A percentile compares a stretch with the other conserved stretches of the same genome.
phyloP scores from a whole-genome alignment of 1,140 invertebrate species.

The Homarus americanus region DNA sequence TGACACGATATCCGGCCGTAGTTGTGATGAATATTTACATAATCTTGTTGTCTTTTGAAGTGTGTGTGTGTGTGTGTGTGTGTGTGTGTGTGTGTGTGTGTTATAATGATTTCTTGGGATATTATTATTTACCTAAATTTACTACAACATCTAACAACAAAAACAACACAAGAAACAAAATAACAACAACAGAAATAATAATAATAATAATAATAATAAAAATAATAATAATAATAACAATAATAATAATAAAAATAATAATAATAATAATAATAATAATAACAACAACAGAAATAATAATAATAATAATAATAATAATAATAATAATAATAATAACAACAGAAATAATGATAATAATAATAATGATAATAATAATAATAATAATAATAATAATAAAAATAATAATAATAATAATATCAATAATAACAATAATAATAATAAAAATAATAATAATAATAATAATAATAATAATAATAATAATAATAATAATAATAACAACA shows the following conservation, averaged over 20 bases:
- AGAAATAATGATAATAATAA: conserved; percentile 6
- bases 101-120: no score
- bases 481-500: conserved; percentile 1
- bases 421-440: conserved; percentile 9
- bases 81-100: conserved; percentile 30
- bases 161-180: neutral
- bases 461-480: conserved; percentile 19
- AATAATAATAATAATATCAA: conserved; percentile 14
- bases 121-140: no score
- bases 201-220: no score
- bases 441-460: conserved; percentile 16
- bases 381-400: conserved; percentile 7
- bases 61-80: neutral
- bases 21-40: neutral
- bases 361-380: neutral
- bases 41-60: neutral
- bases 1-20: neutral
- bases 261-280: conserved; percentile 11
- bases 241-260: conserved; percentile 16
- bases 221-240: neutral
- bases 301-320: neutral
- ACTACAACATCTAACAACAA: no score
- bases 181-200: neutral
- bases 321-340: neutral
- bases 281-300: conserved; percentile 18